Evolutionary conservation across 2,797 vertebrate genomes (phyloP).

Genomic region (Thamnophis elegans): DNA sequence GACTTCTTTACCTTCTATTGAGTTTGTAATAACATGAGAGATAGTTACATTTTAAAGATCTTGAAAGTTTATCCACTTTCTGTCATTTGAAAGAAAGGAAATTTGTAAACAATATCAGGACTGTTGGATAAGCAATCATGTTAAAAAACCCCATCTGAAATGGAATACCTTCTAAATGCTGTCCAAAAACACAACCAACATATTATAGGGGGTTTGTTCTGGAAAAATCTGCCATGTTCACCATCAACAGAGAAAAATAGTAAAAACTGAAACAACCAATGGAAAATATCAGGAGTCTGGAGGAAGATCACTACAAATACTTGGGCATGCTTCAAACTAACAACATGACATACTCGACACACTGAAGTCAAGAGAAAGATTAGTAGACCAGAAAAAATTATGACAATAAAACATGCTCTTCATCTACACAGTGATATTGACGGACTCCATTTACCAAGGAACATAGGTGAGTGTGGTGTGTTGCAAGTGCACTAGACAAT

Average conservation of each 20-base stretch:
- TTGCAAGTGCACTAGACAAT: background rate
- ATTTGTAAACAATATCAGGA: slow-evolving; percentile 44
- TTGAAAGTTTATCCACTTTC: slow-evolving; percentile 63
- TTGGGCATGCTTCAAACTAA: background rate
- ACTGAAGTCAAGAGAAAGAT: background rate
- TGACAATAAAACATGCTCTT: background rate
- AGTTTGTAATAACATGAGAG: slow-evolving; percentile 62
- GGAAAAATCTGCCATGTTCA: background rate
- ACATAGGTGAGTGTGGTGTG: background rate
- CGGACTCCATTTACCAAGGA: background rate
- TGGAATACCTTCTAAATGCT: background rate
- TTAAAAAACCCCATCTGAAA: background rate
- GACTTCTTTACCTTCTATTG: slow-evolving; percentile 59
- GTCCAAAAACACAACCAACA: background rate
- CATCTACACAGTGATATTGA: background rate
- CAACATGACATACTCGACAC: background rate
- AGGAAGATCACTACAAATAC: background rate
- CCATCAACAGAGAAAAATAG: background rate
- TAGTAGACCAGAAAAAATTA: background rate
- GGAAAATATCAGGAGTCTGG: background rate
- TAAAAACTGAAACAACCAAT: background rate
- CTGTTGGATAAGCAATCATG: background rate
- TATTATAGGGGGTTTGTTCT: background rate
- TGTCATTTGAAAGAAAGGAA: slow-evolving; percentile 62
- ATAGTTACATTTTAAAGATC: slow-evolving; percentile 69